phyloP scores from a whole-genome alignment of 2,113 vertebrate genomes.

The Callipepla squamata region DNA sequence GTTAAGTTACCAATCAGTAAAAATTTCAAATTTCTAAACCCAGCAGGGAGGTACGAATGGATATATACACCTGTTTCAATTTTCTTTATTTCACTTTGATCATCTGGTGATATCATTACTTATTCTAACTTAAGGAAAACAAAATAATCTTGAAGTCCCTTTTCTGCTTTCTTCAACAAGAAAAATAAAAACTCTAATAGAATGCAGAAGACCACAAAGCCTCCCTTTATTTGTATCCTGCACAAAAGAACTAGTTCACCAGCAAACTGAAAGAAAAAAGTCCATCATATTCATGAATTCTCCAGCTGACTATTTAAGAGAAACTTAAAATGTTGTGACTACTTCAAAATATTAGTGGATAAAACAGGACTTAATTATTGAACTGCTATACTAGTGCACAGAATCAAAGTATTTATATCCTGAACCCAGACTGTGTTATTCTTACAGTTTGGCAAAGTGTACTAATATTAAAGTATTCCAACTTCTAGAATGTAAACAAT shows the following conservation, averaged over 20 bases:
- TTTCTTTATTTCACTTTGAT: neutral
- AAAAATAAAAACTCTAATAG: neutral
- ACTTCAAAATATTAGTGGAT: neutral
- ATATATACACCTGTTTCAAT: neutral
- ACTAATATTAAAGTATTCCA: neutral
- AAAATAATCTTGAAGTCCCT: neutral
- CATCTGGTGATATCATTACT: neutral
- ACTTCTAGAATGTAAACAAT: neutral
- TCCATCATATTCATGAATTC: accelerated
- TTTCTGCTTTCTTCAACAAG: neutral
- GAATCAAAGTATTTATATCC: neutral
- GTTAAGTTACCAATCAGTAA: neutral
- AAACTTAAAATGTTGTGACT: neutral
- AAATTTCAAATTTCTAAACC: neutral
- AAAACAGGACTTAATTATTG: neutral
- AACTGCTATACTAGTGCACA: neutral
- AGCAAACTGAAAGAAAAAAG: neutral
- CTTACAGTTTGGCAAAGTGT: neutral
- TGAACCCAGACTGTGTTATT: neutral
- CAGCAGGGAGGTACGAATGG: neutral
- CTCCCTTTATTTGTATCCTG: neutral
- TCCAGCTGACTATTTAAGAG: neutral
- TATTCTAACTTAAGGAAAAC: neutral
- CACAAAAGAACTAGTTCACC: neutral
- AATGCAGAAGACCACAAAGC: neutral